Evolutionary conservation across 2,888 invertebrate species (phyloP), one percentile per base, ranked within the genome.

Genomic region (Apantesis nais): DNA sequence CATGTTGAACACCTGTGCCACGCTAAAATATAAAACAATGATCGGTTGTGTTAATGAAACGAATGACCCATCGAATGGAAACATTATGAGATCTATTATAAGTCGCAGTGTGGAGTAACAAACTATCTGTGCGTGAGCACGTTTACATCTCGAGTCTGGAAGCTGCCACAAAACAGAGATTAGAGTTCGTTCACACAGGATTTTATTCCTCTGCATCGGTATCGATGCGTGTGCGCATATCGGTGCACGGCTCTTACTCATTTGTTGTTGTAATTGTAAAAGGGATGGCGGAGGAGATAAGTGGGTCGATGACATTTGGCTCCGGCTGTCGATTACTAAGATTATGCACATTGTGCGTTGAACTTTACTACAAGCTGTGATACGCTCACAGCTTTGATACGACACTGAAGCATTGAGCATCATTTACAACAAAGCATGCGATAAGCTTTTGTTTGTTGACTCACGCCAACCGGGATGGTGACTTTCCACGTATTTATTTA

Each of bases 281-380:
- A 94, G 94, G 94, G 95, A 94, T 94, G 93, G 93, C 94, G 95
- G 95, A 93, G 93, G 95, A 94, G 95, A 95, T 95, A 95, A 94
- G 85, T 93, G 90, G 95, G 93, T 92, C 95, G 93, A 93, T 94
- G 95, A 95, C 95, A 93, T 93, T 92, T 92, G 93, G 92, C 94
- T 93, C 92, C 93, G 91, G 88, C 89, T 81, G 72, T 78, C 90
- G 93, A 94, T 94, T 94, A 94, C 89, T 89, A 90, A 93, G 94
- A 94, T 95, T 94, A 95, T 95, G 94, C 93, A 94, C 94, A 93
- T 92, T 94, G 94, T 91, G 92, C 93, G 89, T 93, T 95, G 94
- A 95, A 95, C 94, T 94, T 94, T 93, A 89, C 89, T 89, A 90
- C 83, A 83, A 89, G 89, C 90, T 90, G 88, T 87, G 89, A 90